phyloP scores from a whole-genome alignment of 1,140 invertebrate species.

The Laupala kohalensis region DNA sequence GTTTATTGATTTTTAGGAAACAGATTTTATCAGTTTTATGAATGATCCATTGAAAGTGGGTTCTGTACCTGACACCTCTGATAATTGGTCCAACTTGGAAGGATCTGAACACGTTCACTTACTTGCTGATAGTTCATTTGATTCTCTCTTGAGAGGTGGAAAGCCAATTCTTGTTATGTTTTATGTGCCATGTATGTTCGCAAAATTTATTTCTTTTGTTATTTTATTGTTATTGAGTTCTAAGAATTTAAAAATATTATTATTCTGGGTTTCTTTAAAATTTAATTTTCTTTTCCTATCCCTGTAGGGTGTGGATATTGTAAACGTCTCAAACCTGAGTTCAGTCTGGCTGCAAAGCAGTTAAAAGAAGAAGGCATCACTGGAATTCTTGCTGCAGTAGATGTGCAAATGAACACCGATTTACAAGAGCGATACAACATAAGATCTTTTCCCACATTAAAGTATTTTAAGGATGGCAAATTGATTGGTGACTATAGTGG shows the following conservation, averaged over 20 bases:
- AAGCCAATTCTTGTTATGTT: conserved; percentile 42
- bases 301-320: conserved; percentile 44
- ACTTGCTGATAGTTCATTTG: conserved; percentile 37
- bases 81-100: conserved; percentile 30
- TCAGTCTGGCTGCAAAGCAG: conserved; percentile 33
- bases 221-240: neutral
- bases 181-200: conserved; percentile 41
- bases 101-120: conserved; percentile 34
- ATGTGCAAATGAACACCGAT: conserved; percentile 23
- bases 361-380: conserved; percentile 31
- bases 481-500: conserved; percentile 30
- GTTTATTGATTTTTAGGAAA: conserved; percentile 30
- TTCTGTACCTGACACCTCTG: conserved; percentile 20
- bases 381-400: conserved; percentile 24
- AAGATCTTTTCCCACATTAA: conserved; percentile 25
- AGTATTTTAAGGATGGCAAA: conserved; percentile 30
- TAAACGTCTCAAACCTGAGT: conserved; percentile 42
- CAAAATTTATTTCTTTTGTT: neutral
- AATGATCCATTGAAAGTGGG: conserved; percentile 39
- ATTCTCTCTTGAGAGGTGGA: conserved; percentile 30
- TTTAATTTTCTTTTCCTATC: neutral
- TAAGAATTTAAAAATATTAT: neutral
- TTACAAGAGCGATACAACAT: conserved; percentile 21
- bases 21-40: conserved; percentile 52
- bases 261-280: neutral